Base-by-base conservation (phyloP, 1,140 invertebrate genomes). In the Agrypnia vestita region DNA sequence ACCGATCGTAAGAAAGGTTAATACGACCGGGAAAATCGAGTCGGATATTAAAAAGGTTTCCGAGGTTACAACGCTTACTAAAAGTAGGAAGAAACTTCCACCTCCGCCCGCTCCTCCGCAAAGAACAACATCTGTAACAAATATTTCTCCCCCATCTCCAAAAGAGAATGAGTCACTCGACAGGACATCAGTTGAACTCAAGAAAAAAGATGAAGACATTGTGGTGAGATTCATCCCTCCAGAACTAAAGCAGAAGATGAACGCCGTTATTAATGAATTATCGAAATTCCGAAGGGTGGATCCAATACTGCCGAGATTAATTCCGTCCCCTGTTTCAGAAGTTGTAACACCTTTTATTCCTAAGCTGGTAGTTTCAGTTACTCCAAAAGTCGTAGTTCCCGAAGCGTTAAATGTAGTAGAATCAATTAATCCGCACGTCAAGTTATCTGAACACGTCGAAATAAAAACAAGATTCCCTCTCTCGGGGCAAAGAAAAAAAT, bases 201-300 rank as follows among this genome's bases (percentile, higher is more conserved):
- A 71, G 72, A 83, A 86, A 80, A 19, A 64, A 64, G 46, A 79
- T 13, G 85, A 84, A 75, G 80, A 81, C 4, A 84, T 87, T n/a
- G 13, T 56, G 85, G 86, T 17, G 71, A 74, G 81, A 62, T 49
- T 64, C 35, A 86, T 91, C 49, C 86, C 87, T 19, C 87, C 87
- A 15, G 88, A 91, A 81, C 87, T 91, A 1, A 91, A 91, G 85
- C 85, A 88, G 61, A 91, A 91, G 84, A 90, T 92, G 90, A 89
- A 90, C 83, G 90, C 91, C 21, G 91, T 91, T 12, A 91, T 91
- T 69, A 86, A 88, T 44, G 90, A 92, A 85, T 84, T 92, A 25
- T 88, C 88, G 53, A 87, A 87, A 81, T 89, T 88, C 83, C 84
- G 83, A 71, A 84, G 87, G 76, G 76, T 84, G 25, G 89, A 89